phyloP scores from a whole-genome alignment of 2,797 vertebrate species.

The Sebastes matsubarae region DNA sequence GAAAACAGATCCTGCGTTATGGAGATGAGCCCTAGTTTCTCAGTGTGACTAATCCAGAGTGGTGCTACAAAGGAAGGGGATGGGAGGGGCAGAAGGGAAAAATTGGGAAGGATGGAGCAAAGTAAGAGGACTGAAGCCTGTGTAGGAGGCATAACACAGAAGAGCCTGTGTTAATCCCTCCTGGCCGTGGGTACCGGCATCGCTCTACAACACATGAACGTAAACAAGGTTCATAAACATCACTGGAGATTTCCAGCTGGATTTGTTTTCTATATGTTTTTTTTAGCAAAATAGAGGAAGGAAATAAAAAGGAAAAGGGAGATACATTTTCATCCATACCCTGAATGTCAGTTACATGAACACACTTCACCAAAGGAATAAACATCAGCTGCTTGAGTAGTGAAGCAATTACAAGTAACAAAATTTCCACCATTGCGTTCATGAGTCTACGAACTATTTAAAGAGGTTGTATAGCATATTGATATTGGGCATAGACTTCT shows the following conservation, averaged over 20 bases:
- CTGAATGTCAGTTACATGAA: not conserved
- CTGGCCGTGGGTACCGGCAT: constrained; percentile 36
- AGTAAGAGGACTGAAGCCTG: constrained; percentile 59
- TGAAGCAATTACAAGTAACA: not conserved
- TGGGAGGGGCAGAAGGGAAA: constrained; percentile 32
- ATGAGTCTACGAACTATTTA: not conserved
- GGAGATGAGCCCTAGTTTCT: constrained; percentile 81
- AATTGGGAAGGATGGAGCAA: constrained; percentile 61
- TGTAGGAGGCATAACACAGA: constrained; percentile 72
- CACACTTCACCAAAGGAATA: not conserved
- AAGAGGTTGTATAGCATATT: not conserved
- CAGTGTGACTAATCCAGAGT: constrained; percentile 75
- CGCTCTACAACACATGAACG: constrained; percentile 35
- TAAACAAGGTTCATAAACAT: constrained; percentile 12
- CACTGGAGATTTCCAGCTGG: not conserved
- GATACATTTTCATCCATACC: not conserved
- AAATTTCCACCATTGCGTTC: not conserved
- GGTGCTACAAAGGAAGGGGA: constrained; percentile 48
- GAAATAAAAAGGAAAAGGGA: not conserved
- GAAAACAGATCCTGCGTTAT: constrained; percentile 78
- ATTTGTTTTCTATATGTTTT: not conserved
- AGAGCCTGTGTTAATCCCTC: constrained; percentile 65
- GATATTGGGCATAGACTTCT: not conserved
- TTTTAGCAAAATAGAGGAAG: not conserved
- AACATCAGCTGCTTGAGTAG: not conserved